A percentile compares a stretch with the other conserved stretches of the same genome.
Evolutionary conservation across 2,113 vertebrate genomes (phyloP).

Genomic region (Centrocercus urophasianus): DNA sequence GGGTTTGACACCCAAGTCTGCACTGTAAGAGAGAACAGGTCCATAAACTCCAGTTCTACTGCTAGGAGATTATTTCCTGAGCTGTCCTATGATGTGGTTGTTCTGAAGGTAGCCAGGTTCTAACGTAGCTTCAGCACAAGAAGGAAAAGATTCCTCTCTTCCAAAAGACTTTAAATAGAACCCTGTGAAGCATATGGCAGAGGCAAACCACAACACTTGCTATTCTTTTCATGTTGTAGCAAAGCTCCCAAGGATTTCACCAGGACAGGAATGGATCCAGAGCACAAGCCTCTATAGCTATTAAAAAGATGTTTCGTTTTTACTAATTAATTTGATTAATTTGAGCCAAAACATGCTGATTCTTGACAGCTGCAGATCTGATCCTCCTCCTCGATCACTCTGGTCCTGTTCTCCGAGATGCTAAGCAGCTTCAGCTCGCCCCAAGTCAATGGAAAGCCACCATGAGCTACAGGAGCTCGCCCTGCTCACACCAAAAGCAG

Average conservation of each 20-base stretch:
- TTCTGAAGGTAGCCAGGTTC: neutral
- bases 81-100: neutral
- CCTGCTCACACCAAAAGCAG: neutral
- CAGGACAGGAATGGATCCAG: neutral
- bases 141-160: neutral
- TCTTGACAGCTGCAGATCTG: neutral
- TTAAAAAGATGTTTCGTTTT: neutral
- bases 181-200: neutral
- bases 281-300: neutral
- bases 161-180: neutral
- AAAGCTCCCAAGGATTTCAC: neutral
- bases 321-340: neutral
- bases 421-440: neutral
- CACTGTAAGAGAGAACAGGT: neutral
- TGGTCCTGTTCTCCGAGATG: neutral
- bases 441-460: neutral
- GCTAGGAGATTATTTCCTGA: neutral
- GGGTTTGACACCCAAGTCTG: neutral
- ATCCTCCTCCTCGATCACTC: neutral
- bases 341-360: neutral
- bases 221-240: neutral
- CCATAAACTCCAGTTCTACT: neutral
- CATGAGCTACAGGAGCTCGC: neutral
- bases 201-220: neutral
- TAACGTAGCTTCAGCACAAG: neutral